Evolutionary conservation across 2,888 invertebrate genomes (phyloP), one percentile per base, ranked within the genome.

Genomic region (Cheiracanthium punctorium): DNA sequence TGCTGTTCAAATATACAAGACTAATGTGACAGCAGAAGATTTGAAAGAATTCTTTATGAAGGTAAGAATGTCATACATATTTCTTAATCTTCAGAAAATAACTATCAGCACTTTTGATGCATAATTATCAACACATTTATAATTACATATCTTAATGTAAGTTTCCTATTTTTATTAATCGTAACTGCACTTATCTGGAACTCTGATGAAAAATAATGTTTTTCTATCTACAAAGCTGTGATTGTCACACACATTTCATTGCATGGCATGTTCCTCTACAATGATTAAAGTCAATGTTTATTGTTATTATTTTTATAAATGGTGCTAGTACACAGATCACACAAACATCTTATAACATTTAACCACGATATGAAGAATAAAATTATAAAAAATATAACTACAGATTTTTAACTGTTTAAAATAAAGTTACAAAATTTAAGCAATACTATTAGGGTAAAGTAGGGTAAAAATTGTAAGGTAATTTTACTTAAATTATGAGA

Each of bases 151-250:
- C 58, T 24, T 24, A 24, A 58, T 58, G 58, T 24, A 58, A 58
- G 58, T 58, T 24, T 58, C 24, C 65, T 80, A 86, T 75, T 70
- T 76, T 86, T 80, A 81, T 69, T 80, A 41, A 85, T 79, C 73
- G 70, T 87, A 87, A 87, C 87, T 87, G 87, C 87, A 87, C 87
- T 81, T 87, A 73, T 67, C 81, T 81, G 69, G 37, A 72, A 67
- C 65, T 80, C 32, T 81, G 79, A 77, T 76, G 81, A 81, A 87
- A 81, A 86, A 86, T 80, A 81, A 75, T 65, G 64, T 71, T 80
- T 85, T 65, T 81, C 74, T 81, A 77, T 81, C 81, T 81, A 76
- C 81, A 87, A 77, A 87, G 77, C 87, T 71, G 77, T 87, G 87
- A 87, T 87, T 87, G 87, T 87, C 87, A 76, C 81, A 74, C 84